phyloP scores from a whole-genome alignment of 2,888 invertebrate species.

The Dastarcus helophoroides region DNA sequence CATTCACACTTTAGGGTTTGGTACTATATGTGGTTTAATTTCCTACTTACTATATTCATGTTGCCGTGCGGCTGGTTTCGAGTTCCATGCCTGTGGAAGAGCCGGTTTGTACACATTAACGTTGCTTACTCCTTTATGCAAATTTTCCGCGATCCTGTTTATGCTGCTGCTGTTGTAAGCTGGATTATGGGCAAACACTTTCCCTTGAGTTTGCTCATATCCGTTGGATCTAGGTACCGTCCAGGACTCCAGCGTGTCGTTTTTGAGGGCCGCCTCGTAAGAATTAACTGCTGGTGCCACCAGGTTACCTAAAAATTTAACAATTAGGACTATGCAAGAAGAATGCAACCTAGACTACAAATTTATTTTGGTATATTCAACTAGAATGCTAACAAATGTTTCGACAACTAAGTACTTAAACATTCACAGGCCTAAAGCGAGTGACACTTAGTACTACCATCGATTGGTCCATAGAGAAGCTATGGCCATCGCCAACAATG shows the following conservation, averaged over 20 bases:
- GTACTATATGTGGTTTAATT: too few relatives aligned
- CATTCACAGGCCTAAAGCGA: too few relatives aligned
- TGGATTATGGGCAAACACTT: slow-evolving; percentile 30
- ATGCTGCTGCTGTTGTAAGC: slow-evolving; percentile 37
- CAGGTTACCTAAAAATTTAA: slow-evolving; percentile 19
- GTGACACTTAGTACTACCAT: too few relatives aligned
- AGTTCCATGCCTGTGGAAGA: slow-evolving; percentile 40
- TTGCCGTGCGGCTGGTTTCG: slow-evolving; percentile 21
- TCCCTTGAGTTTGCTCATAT: slow-evolving; percentile 9
- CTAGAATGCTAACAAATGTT: too few relatives aligned
- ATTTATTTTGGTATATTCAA: too few relatives aligned
- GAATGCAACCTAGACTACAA: too few relatives aligned
- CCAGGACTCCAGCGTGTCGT: slow-evolving; percentile 27
- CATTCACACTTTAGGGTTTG: too few relatives aligned
- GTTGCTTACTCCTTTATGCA: slow-evolving; percentile 30
- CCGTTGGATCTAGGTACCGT: slow-evolving; percentile 19
- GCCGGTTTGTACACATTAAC: slow-evolving; percentile 40
- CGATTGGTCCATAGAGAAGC: too few relatives aligned
- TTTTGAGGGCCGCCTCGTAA: slow-evolving; percentile 32
- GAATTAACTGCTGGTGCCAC: slow-evolving; percentile 34
- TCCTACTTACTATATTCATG: slow-evolving; percentile 33
- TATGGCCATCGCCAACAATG: too few relatives aligned
- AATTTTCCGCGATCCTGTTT: slow-evolving; percentile 34
- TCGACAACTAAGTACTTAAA: too few relatives aligned
- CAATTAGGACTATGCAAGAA: background rate